These are phyloP conservation scores for Clarias pachynema DNA, from an alignment of 2,797 vertebrate genomes.

Conservation along the genomic window DNA sequence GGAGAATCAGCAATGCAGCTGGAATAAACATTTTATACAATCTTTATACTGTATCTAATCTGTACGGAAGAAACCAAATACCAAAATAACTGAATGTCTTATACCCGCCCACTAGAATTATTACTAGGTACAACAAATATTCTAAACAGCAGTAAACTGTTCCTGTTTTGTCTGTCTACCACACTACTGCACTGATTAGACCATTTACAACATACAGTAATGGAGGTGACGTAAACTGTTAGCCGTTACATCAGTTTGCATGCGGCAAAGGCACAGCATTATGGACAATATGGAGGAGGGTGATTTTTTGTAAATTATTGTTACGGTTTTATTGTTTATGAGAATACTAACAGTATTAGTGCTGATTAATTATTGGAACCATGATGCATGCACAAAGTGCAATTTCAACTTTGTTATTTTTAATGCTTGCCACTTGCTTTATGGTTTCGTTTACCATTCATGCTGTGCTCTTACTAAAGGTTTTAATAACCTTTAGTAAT, in stretches of 20 bases:
- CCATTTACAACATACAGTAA: conserved; percentile 5
- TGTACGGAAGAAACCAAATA: not conserved
- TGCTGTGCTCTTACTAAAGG: conserved; percentile 9
- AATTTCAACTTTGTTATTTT: conserved; percentile 10
- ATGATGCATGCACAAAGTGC: conserved; percentile 19
- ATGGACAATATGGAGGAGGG: not conserved
- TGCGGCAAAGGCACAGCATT: conserved; percentile 7
- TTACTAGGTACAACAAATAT: not conserved
- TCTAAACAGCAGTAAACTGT: not conserved
- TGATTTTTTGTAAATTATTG: not conserved
- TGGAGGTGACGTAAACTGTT: not conserved
- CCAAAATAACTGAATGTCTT: not conserved
- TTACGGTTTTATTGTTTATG: conserved; percentile 13
- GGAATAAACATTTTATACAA: conserved; percentile 1
- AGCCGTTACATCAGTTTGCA: not conserved
- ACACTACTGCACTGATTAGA: not conserved
- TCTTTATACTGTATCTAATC: not conserved
- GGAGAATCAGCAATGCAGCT: conserved; percentile 15
- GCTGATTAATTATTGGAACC: not conserved
- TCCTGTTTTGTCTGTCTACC: not conserved
- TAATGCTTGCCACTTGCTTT: not conserved
- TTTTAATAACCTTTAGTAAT: not conserved
- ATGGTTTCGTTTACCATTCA: not conserved
- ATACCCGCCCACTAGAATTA: not conserved
- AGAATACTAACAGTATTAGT: conserved; percentile 5